Base-by-base conservation (phyloP, 1,140 invertebrate species). In the Kradibia gibbosae region DNA sequence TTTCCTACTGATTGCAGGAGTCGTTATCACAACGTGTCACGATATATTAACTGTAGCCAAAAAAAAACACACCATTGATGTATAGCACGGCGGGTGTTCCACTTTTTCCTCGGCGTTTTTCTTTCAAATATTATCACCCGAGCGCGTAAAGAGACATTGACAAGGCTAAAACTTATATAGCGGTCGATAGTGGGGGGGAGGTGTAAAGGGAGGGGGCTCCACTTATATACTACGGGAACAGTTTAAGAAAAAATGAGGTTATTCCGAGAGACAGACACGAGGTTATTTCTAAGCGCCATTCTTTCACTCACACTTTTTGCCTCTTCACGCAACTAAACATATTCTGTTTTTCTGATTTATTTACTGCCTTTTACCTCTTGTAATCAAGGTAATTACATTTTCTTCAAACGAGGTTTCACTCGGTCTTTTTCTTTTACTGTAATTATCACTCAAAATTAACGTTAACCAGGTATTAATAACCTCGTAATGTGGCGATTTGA, bases 211-310 rank as follows among this genome's bases (percentile, higher is more conserved):
- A 60, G n/a, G n/a, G 48, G 76, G 45, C 13, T 10, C n/a, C 31
- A 55, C 11, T 65, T 50, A 65, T 77, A 48, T n/a, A 4, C 17
- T 20, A 55, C 67, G 70, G 70, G 28, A 80, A 73, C 48, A 36
- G 67, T 80, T 80, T 80, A 50, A 55, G 39, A 80, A 80, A 80
- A 81, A 81, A 80, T 55, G 71, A 70, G 79, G 79, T 53, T 60
- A 67, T 25, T 60, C 50, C 22, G 22, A 55, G 57, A 31, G 57
- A 34, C n/a, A n/a, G n/a, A 48, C 28, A 45, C 45, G 11, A 45
- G 11, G 42, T 31, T 80, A 70, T 65, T 79, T 80, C 70, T 62
- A 73, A 55, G 70, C 67, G 39, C 45, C 45, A 34, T 78, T 53
- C 34, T 45, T 15, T 1, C 1, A 3, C 15, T 22, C 31, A 17